A percentile compares a stretch with the other conserved stretches of the same genome.
These are phyloP conservation scores for Leptogaster cylindrica DNA, from an alignment of 2,888 invertebrate genomes.

Conservation along the genomic window DNA sequence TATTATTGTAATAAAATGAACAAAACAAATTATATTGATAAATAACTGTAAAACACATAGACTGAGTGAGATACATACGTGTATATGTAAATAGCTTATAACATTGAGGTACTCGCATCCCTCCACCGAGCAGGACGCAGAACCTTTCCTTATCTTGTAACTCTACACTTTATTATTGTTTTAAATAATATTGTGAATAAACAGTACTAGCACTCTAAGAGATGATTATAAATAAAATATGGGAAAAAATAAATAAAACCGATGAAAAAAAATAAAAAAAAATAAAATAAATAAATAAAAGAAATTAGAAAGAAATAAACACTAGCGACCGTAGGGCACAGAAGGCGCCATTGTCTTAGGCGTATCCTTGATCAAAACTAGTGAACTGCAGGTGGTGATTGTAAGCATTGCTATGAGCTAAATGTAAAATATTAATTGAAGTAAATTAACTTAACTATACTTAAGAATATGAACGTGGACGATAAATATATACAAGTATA, in stretches of 20 bases:
- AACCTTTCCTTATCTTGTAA: conserved; percentile 20
- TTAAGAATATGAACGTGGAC: conserved; percentile 31
- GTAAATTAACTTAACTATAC: conserved; percentile 27
- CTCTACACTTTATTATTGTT: conserved; percentile 48
- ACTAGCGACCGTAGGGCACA: no score
- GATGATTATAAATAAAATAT: neutral
- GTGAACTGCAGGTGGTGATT: no score
- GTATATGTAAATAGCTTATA: conserved; percentile 34
- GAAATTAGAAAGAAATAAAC: neutral
- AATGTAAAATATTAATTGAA: conserved; percentile 26
- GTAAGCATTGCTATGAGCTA: conserved; percentile 2
- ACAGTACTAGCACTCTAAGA: conserved; percentile 1
- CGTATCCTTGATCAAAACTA: no score
- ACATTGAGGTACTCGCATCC: neutral
- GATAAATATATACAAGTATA: conserved; percentile 44
- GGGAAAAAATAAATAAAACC: neutral
- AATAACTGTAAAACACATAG: conserved; percentile 17
- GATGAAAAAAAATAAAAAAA: neutral
- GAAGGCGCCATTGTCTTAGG: no score
- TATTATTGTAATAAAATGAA: neutral
- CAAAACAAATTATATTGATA: conserved; percentile 7
- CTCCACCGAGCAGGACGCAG: neutral
- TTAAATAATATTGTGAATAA: conserved; percentile 48
- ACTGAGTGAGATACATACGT: conserved; percentile 38
- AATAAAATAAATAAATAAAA: no score